These are phyloP conservation scores for Nasonia vitripennis DNA, from an alignment of 1,140 invertebrate genomes.

Conservation along the genomic window DNA sequence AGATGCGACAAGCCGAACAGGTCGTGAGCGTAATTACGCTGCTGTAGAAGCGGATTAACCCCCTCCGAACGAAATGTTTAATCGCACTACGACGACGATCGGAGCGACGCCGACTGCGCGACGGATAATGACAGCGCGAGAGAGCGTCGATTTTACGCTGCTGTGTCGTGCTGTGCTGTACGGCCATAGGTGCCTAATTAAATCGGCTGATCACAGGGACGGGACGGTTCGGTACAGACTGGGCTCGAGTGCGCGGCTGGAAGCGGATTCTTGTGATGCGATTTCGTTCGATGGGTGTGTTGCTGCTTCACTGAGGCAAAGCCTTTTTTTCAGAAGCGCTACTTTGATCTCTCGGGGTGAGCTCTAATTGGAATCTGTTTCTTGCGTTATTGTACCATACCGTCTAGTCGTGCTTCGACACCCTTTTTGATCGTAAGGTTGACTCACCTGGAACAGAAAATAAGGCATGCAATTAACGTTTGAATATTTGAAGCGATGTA, in stretches of 20 bases:
- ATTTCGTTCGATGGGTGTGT: background rate
- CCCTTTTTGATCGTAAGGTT: too few relatives aligned
- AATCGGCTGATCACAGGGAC: constrained; percentile 18
- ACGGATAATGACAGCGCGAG: constrained; percentile 55
- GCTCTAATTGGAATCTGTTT: too few relatives aligned
- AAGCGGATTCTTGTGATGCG: background rate
- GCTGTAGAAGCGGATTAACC: constrained; percentile 55
- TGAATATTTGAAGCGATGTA: too few relatives aligned
- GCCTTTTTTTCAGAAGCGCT: too few relatives aligned
- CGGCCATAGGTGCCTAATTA: constrained; percentile 15
- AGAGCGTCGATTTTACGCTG: constrained; percentile 26
- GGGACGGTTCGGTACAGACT: too few relatives aligned
- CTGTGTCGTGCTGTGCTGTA: background rate
- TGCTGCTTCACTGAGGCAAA: too few relatives aligned
- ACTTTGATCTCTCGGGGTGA: too few relatives aligned
- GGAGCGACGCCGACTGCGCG: constrained; percentile 51
- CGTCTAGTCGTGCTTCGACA: too few relatives aligned
- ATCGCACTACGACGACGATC: constrained; percentile 53
- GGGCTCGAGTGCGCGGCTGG: background rate
- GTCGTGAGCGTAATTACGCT: background rate
- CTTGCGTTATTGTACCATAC: too few relatives aligned
- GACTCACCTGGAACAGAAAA: background rate
- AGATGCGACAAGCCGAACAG: background rate
- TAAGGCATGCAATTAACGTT: background rate
- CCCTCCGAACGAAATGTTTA: constrained; percentile 56